These are phyloP conservation scores for Drosophila triauraria DNA, from an alignment of 1,140 invertebrate species.

Conservation along the genomic window DNA sequence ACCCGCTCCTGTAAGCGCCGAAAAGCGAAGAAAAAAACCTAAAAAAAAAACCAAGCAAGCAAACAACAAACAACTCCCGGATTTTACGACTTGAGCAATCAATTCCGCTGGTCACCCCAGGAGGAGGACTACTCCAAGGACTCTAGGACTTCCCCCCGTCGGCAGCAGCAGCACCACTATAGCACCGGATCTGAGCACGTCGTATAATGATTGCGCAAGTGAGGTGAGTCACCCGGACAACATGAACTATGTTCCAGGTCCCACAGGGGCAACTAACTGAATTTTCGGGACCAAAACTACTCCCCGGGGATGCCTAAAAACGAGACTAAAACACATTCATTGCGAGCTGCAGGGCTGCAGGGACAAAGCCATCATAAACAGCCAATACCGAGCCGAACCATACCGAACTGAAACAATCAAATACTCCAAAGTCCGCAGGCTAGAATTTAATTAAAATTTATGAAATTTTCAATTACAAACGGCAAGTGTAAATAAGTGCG, in stretches of 20 bases:
- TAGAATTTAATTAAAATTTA: constrained; percentile 69
- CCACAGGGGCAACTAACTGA: constrained; percentile 1
- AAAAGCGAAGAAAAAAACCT: constrained; percentile 12
- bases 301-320: constrained; percentile 20
- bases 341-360: neutral
- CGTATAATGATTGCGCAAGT: constrained; percentile 71
- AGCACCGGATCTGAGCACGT: constrained; percentile 62
- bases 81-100: constrained; percentile 72
- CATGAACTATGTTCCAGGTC: neutral
- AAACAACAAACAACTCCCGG: constrained; percentile 35
- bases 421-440: constrained; percentile 37
- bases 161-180: constrained; percentile 21
- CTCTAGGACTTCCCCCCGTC: neutral
- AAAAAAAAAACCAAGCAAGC: constrained; percentile 20
- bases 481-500: constrained; percentile 61
- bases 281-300: constrained; percentile 1
- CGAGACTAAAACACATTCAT: constrained; percentile 19
- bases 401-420: constrained; percentile 24
- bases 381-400: constrained; percentile 2
- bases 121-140: neutral
- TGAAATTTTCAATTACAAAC: constrained; percentile 67
- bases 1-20: constrained; percentile 14
- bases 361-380: constrained; percentile 1
- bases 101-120: constrained; percentile 56
- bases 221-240: constrained; percentile 58